Evolutionary conservation across 2,113 vertebrate species (phyloP), one percentile per base, ranked within the genome.

Genomic region (Macaca fascicularis): DNA sequence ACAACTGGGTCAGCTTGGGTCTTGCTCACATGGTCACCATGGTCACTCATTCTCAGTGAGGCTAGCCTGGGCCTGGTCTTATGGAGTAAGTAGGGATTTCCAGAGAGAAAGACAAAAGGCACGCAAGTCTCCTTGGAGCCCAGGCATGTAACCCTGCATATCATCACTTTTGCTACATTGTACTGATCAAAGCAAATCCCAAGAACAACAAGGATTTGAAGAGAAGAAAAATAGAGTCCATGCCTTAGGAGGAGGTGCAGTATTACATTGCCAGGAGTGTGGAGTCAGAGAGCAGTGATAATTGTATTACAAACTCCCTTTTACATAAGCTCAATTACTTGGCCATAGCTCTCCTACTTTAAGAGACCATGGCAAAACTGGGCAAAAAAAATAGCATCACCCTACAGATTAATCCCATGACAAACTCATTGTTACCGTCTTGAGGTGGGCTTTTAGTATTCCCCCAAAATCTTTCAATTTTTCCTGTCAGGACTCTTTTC

Each of bases 41-140:
- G 13, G 43, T n/a, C 74, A 10, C 10, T 48, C 25, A 4, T 61
- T 45, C 43, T 48, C 23, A 5, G 5, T 6, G 35, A 23, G 0
- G 2, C 5, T 32, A 0, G 5, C 22, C 16, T 13, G 30, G 14
- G 25, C 3, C 27, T 30, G 5, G 0, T 22, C 7, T 48, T 14
- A 11, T 3, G 5, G 10, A 10, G 25, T 22, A 27, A 8, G 8
- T 20, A 48, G 12, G 11, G 8, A 8, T 48, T 4, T 17, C 1
- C 14, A 22, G 32, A 35, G 4, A 86, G 38, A 64, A 59, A 8
- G 45, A 86, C 8, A 72, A 55, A 38, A 55, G 11, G 20, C 8
- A 11, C 7, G 0, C 0, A 9, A 1, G 5, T 43, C 1, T 64
- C 50, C 16, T 57, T 40, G 9, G 2, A 19, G 8, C 1, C 11